Conservation (phyloP, 1,140 invertebrate genomes). For the Rhyacophila brunnea region DNA sequence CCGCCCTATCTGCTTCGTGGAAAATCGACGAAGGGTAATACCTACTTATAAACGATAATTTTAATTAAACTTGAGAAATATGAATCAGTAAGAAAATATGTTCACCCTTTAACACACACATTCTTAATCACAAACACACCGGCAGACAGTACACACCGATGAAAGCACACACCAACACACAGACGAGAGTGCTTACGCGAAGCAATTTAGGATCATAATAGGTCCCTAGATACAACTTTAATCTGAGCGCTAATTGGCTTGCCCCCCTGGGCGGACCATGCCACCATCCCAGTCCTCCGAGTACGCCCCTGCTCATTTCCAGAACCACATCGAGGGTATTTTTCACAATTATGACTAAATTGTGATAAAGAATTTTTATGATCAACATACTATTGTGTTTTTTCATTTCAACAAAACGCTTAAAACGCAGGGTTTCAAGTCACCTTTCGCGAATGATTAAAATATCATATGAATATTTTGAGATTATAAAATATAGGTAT, state of each 20-base stretch:
- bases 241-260: slow-evolving; percentile 36
- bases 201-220: slow-evolving; percentile 35
- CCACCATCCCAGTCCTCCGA: not conserved
- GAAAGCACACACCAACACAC: not conserved
- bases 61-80: not conserved
- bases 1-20: no score
- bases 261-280: not conserved
- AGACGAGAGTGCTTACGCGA: slow-evolving; percentile 3
- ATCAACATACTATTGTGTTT: no score
- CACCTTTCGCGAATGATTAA: no score
- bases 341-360: no score
- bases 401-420: no score
- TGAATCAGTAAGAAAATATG: not conserved
- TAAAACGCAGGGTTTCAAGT: no score
- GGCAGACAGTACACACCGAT: not conserved
- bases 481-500: no score
- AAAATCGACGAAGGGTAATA: slow-evolving; percentile 1
- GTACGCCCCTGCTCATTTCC: not conserved
- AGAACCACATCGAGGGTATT: not conserved
- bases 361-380: no score
- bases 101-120: not conserved
- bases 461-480: no score
- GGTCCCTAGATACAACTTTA: slow-evolving; percentile 36
- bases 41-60: not conserved
- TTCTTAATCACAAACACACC: not conserved